Evolutionary conservation across 2,888 invertebrate genomes (phyloP), one percentile per base, ranked within the genome.

Genomic region (Cataglyphis albicans): DNA sequence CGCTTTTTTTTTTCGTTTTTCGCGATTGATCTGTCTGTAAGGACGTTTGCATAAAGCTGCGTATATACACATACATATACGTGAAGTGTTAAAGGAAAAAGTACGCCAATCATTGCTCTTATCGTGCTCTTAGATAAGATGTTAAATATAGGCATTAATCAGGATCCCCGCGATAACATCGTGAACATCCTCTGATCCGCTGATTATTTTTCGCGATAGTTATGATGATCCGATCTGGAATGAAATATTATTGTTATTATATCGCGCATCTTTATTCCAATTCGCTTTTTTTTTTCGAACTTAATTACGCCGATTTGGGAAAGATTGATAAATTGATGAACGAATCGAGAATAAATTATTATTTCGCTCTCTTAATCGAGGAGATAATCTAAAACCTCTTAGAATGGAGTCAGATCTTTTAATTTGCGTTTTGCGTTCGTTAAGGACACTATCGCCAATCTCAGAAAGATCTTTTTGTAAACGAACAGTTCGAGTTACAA

Each of bases 21-120:
- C 44, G n/a, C 64, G 18, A 0, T 75, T 75, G 63, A 80, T 83
- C 78, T 81, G 76, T 29, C 32, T 6, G 64, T 52, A n/a, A 59
- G 63, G 18, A 15, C n/a, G 35, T 35, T 21, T 38, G 64, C 15
- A 64, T 38, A 63, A 21, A 63, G 1, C 15, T 73, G 12, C 10
- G 35, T 21, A 48, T 15, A 68, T 18, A 38, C 5, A 21, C 7
- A 15, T 41, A 3, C 9, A 38, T 38, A 6, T 18, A 18, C 15
- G 12, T 41, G 9, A 5, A 25, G 9, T 21, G 25, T 72, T 38
- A 6, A 35, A 25, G 18, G 10, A 3, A 25, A 57, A 57, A 6
- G 41, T 57, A 29, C 7, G 48, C 32, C 25, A 25, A 25, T 0
- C 25, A 25, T 25, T 25, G 25, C 48, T 64, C 44, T 21, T 25